phyloP scores from a whole-genome alignment of 2,113 vertebrate species.

The Sylvilagus bachmani region DNA sequence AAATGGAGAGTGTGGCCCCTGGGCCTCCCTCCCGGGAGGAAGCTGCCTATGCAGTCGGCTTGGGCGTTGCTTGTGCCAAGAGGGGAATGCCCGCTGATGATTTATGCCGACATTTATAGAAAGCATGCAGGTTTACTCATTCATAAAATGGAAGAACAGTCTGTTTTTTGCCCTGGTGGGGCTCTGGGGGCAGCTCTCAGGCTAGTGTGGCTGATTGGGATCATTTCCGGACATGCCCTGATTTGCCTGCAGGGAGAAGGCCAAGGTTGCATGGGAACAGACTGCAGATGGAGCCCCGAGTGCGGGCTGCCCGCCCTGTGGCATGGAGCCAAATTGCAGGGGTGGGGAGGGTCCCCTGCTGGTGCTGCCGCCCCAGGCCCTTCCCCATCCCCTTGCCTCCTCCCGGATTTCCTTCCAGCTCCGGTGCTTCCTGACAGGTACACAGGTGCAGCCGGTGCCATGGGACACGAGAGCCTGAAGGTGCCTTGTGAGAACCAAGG shows the following conservation, averaged over 20 bases:
- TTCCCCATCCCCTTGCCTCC: not conserved
- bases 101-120: conserved; percentile 81
- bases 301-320: conserved; percentile 69
- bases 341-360: not conserved
- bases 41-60: not conserved
- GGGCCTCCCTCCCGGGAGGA: not conserved
- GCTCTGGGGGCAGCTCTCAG: conserved; percentile 71
- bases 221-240: conserved; percentile 85
- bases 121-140: conserved; percentile 80
- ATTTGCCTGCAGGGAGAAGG: conserved; percentile 70
- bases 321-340: not conserved
- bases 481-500: not conserved
- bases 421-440: not conserved
- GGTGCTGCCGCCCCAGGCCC: not conserved
- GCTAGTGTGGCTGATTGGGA: conserved; percentile 77
- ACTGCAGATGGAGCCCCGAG: conserved; percentile 38
- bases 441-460: accelerated
- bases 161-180: conserved; percentile 63
- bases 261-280: conserved; percentile 75
- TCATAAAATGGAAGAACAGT: conserved; percentile 77
- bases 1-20: accelerated
- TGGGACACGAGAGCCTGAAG: accelerated
- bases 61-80: conserved; percentile 55
- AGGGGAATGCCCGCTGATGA: conserved; percentile 76
- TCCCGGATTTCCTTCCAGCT: not conserved